phyloP scores from a whole-genome alignment of 2,113 vertebrate species.

The Emydocephalus ijimae region DNA sequence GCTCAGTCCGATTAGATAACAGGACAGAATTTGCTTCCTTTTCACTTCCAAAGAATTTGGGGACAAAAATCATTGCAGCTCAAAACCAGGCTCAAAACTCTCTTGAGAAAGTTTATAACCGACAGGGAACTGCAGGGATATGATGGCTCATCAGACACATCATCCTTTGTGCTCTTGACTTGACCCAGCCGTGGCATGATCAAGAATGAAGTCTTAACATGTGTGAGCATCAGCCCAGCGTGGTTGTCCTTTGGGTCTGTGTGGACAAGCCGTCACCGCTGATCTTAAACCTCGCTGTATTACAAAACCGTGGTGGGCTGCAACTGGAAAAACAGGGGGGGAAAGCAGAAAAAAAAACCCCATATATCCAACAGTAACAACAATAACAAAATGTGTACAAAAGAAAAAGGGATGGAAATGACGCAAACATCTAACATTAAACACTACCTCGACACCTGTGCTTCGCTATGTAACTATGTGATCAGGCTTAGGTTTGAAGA shows the following conservation, averaged over 20 bases:
- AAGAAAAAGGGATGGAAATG: too few species aligned
- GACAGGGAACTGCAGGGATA: neutral
- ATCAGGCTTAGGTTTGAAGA: too few species aligned
- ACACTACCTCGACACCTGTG: too few species aligned
- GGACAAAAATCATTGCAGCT: too few species aligned
- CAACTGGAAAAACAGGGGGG: too few species aligned
- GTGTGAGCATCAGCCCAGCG: neutral
- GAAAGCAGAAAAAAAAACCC: too few species aligned
- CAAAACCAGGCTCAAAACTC: neutral
- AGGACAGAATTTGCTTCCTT: neutral
- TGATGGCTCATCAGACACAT: neutral
- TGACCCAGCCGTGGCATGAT: neutral
- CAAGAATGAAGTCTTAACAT: neutral
- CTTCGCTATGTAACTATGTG: too few species aligned
- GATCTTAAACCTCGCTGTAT: neutral
- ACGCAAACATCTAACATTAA: too few species aligned
- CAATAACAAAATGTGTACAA: too few species aligned
- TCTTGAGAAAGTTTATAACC: neutral
- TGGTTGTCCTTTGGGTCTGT: neutral
- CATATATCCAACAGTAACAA: too few species aligned
- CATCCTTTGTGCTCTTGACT: neutral
- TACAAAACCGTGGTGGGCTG: too few species aligned
- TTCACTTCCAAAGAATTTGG: too few species aligned
- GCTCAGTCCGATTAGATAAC: neutral
- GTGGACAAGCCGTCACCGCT: neutral